phyloP scores from a whole-genome alignment of 2,888 invertebrate genomes.

The Drosophila falleni region DNA sequence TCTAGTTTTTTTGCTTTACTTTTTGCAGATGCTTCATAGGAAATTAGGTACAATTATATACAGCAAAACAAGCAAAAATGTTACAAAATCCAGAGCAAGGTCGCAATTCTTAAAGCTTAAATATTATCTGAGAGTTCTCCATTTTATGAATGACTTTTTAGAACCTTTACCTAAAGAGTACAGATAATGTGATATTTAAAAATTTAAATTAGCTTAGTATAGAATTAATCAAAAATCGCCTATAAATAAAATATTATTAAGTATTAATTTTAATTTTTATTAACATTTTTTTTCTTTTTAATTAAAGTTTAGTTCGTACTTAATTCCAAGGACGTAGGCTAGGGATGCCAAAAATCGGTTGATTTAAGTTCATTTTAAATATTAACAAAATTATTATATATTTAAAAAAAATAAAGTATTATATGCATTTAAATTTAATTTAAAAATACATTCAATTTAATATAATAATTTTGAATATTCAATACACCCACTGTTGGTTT shows the following conservation, averaged over 20 bases:
- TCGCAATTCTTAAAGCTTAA: slow-evolving; percentile 1
- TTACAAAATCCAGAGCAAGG: slow-evolving; percentile 16
- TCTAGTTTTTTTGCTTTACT: slow-evolving; percentile 13
- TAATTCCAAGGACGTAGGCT: neutral
- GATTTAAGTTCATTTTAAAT: no score
- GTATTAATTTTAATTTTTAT: neutral
- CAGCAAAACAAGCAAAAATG: slow-evolving; percentile 9
- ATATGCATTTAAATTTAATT: no score
- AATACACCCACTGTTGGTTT: no score
- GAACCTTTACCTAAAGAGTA: neutral
- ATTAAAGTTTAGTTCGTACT: neutral
- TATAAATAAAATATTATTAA: neutral
- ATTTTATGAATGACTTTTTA: neutral
- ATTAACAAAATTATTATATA: no score
- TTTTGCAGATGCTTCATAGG: neutral
- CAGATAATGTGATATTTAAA: neutral
- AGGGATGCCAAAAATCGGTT: no score
- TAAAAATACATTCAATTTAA: no score
- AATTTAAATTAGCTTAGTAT: neutral
- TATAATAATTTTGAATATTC: no score
- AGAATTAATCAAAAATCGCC: no score
- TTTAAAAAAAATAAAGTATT: no score
- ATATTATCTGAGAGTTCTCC: neutral
- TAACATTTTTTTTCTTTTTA: neutral
- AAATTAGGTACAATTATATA: slow-evolving; percentile 1